These are phyloP conservation scores for Nymphalis io DNA, from an alignment of 1,140 invertebrate genomes.

Conservation along the genomic window DNA sequence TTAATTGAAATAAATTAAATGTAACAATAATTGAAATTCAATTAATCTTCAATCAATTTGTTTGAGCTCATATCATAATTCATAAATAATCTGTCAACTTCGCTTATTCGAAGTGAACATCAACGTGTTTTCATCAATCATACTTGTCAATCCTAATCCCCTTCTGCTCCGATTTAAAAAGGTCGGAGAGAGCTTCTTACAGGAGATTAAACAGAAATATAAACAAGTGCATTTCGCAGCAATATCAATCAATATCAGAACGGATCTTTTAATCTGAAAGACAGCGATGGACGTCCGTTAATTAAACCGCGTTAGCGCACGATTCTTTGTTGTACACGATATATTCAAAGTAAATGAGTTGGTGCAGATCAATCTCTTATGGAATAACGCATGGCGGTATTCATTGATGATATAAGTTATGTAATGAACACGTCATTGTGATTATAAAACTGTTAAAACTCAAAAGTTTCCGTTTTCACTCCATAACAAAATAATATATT, in stretches of 20 bases:
- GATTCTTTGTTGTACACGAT: constrained; percentile 10
- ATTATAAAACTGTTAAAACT: too few relatives aligned
- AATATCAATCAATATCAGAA: constrained; percentile 71
- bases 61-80: constrained; percentile 16
- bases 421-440: too few relatives aligned
- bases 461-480: too few relatives aligned
- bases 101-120: constrained; percentile 32
- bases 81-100: constrained; percentile 38
- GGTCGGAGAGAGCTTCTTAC: constrained; percentile 43
- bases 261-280: constrained; percentile 59
- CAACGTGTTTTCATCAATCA: constrained; percentile 43
- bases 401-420: too few relatives aligned
- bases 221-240: constrained; percentile 56
- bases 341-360: background rate
- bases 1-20: background rate
- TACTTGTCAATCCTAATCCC: constrained; percentile 56
- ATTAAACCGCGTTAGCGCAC: constrained; percentile 25
- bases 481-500: too few relatives aligned
- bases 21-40: constrained; percentile 9
- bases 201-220: constrained; percentile 44
- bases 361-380: background rate
- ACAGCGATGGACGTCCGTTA: constrained; percentile 45
- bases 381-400: too few relatives aligned
- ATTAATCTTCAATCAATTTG: constrained; percentile 25
- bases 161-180: constrained; percentile 47